phyloP scores from a whole-genome alignment of 1,140 invertebrate species.

The Macrotrachela quadricornifera region DNA sequence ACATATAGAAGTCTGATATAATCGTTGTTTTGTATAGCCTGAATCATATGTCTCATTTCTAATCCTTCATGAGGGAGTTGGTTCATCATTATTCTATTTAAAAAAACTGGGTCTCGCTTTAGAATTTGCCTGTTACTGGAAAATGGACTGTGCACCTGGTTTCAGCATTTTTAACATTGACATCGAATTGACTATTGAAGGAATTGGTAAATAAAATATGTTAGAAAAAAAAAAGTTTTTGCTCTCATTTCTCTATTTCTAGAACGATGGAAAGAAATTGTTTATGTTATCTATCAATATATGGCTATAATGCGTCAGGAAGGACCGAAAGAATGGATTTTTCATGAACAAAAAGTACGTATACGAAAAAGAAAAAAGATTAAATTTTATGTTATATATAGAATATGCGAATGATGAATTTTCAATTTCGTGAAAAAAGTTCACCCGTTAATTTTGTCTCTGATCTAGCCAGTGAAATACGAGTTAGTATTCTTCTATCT shows the following conservation, averaged over 20 bases:
- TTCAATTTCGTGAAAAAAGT: slow-evolving; percentile 47
- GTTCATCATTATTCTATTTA: slow-evolving; percentile 66
- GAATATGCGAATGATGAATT: slow-evolving; percentile 21
- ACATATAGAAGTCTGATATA: too few species aligned
- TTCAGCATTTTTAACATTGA: slow-evolving; percentile 68
- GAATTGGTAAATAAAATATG: too few species aligned
- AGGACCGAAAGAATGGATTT: slow-evolving; percentile 63
- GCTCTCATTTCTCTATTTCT: too few species aligned
- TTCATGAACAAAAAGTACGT: slow-evolving; percentile 55
- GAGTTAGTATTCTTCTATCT: too few species aligned
- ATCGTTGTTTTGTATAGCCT: too few species aligned
- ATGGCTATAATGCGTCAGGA: slow-evolving; percentile 53
- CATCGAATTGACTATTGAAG: slow-evolving; percentile 75
- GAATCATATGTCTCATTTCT: slow-evolving; percentile 76
- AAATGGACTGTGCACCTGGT: slow-evolving; percentile 50
- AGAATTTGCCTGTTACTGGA: slow-evolving; percentile 56
- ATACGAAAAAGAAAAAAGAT: too few species aligned
- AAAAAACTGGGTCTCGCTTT: slow-evolving; percentile 72
- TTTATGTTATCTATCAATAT: slow-evolving; percentile 64
- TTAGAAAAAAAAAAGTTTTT: too few species aligned
- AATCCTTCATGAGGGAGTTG: slow-evolving; percentile 79
- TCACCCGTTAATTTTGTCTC: slow-evolving; percentile 50
- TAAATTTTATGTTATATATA: too few species aligned
- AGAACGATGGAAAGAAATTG: slow-evolving; percentile 59
- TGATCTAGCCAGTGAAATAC: slow-evolving; percentile 40